Percentiles rank a stretch among this genome's conserved stretches.
Evolutionary conservation across 2,797 vertebrate genomes (phyloP).

Genomic region (Semaprochilodus insignis): DNA sequence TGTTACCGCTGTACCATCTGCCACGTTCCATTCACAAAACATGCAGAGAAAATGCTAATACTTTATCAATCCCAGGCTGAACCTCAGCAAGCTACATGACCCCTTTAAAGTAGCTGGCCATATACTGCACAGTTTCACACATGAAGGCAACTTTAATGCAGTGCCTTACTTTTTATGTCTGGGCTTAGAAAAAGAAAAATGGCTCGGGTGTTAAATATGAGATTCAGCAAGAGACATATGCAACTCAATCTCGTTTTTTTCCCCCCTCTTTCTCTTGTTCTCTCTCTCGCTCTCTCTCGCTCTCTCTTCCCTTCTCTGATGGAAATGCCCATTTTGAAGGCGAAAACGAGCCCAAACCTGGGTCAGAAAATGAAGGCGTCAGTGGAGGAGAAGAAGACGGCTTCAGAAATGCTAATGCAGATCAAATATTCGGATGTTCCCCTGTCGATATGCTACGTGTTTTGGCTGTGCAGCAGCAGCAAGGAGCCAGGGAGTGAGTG

Average conservation of each 20-base stretch:
- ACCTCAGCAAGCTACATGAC: background rate
- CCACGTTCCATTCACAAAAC: slow-evolving; percentile 7
- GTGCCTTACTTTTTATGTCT: slow-evolving; percentile 4
- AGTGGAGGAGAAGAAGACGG: background rate
- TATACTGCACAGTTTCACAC: background rate
- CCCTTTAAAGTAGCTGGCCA: background rate
- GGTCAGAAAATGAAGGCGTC: slow-evolving; percentile 1
- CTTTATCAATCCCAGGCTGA: background rate
- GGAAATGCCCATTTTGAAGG: slow-evolving; percentile 16
- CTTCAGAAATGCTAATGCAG: slow-evolving; percentile 63
- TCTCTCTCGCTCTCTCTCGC: background rate
- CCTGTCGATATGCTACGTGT: slow-evolving; percentile 5
- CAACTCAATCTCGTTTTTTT: background rate
- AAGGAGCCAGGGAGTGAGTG: slow-evolving; percentile 47
- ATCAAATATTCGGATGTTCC: slow-evolving; percentile 50
- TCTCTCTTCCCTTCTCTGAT: background rate
- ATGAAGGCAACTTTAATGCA: slow-evolving; percentile 8
- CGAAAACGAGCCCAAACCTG: background rate
- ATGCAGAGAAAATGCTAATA: background rate
- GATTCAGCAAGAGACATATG: slow-evolving; percentile 17
- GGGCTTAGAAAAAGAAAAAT: slow-evolving; percentile 7
- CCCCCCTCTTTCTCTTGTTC: background rate
- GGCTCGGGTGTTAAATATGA: slow-evolving; percentile 4
- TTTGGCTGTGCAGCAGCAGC: background rate
- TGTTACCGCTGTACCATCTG: slow-evolving; percentile 32